A percentile compares a stretch with the other conserved stretches of the same genome.
These are phyloP conservation scores for Piscicola geometra DNA, from an alignment of 2,888 invertebrate species.

Conservation along the genomic window DNA sequence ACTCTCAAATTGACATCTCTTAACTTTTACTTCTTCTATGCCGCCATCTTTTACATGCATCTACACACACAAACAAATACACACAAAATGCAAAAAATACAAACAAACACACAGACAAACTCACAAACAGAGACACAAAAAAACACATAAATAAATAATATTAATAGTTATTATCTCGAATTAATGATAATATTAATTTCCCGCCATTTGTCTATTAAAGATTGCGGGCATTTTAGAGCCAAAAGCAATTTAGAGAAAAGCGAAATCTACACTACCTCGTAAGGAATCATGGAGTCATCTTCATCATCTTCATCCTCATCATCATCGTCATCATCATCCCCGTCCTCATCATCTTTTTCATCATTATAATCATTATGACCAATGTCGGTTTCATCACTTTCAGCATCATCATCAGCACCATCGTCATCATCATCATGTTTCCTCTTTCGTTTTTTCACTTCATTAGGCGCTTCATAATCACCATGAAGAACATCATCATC, in stretches of 20 bases:
- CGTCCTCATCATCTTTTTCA: neutral
- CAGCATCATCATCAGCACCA: neutral
- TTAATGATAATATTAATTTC: no score
- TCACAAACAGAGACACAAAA: neutral
- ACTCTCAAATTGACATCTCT: conserved; percentile 14
- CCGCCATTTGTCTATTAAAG: neutral
- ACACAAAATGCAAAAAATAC: neutral
- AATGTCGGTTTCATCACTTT: neutral
- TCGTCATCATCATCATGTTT: neutral
- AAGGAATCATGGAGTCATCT: neutral
- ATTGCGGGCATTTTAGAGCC: neutral
- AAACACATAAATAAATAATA: neutral
- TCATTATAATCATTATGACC: neutral
- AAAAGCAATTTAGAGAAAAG: neutral
- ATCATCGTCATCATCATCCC: conserved; percentile 20
- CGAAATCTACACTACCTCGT: neutral
- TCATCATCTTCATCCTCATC: conserved; percentile 10
- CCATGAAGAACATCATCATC: neutral
- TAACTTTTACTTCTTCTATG: neutral
- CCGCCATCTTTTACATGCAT: neutral
- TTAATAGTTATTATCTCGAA: no score
- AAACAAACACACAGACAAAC: neutral
- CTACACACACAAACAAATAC: neutral
- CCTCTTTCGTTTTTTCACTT: neutral
- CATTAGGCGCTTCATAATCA: no score